Percentiles rank a stretch among this genome's conserved stretches.
phyloP scores from a whole-genome alignment of 2,113 vertebrate genomes.

The Todiramphus saurophagus region DNA sequence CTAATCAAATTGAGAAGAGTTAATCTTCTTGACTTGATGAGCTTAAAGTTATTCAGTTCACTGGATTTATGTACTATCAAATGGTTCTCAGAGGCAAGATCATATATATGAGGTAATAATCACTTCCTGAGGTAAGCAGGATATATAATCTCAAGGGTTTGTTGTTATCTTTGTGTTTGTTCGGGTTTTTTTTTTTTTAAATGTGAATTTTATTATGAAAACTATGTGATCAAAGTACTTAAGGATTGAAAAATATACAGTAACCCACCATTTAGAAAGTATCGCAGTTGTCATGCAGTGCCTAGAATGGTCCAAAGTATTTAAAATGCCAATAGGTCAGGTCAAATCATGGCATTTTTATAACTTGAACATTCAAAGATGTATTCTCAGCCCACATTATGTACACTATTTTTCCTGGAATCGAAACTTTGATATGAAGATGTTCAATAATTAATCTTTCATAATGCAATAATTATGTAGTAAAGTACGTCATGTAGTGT shows the following conservation, averaged over 20 bases:
- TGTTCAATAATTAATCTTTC: neutral
- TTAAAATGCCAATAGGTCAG: neutral
- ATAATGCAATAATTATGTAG: neutral
- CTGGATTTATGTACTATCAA: neutral
- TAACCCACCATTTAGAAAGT: neutral
- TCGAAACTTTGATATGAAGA: neutral
- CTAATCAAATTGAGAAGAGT: neutral
- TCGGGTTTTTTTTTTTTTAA: neutral
- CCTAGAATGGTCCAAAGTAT: neutral
- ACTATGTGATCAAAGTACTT: neutral
- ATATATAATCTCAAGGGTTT: neutral
- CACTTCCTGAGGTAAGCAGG: neutral
- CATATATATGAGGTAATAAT: neutral
- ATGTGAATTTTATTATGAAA: neutral
- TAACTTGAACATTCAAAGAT: neutral
- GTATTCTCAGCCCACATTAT: neutral
- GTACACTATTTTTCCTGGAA: neutral
- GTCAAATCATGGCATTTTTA: neutral
- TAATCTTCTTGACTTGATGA: neutral
- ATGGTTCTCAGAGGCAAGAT: neutral
- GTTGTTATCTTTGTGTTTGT: neutral
- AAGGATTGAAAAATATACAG: neutral
- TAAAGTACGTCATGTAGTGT: neutral
- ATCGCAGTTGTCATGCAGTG: too few relatives aligned
- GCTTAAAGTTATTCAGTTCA: neutral